Base-by-base conservation (phyloP, 2,888 invertebrate species). In the Phalera bucephala region DNA sequence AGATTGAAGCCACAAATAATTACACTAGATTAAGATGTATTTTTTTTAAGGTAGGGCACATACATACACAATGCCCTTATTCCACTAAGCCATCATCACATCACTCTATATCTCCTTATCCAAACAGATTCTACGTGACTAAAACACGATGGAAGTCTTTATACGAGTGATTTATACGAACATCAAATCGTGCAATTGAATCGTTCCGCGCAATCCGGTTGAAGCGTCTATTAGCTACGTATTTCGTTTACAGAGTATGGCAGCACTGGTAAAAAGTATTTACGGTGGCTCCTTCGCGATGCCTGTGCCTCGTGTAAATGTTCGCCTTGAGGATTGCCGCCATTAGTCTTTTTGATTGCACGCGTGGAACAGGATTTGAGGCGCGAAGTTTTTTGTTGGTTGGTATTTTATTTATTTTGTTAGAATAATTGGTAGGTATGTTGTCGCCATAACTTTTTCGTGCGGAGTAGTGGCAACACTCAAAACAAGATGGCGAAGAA, bases 151-250 rank as follows among this genome's bases (percentile, higher is more conserved):
- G 45, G 40, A 38, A 48, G 40, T 45, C 35, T 49, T 2, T 42
- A 44, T 47, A 39, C 44, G 39, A 71, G 69, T 80, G 80, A 80
- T 80, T 80, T 80, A 80, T 77, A 70, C 51, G 49, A 60, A 62
- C 75, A 77, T 80, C 76, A 72, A 64, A 58, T 64, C 50, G 46
- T 57, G 68, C 77, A 80, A 80, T 78, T 76, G 79, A 79, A 80
- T 74, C 76, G 74, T 64, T 72, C 61, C 50, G 55, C 58, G 60
- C 71, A 68, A 75, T 74, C 67, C 74, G 58, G 51, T 60, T 59
- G 69, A 76, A 79, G 78, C 77, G 77, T 75, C 80, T 80, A 80
- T 79, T 78, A 73, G 61, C 39, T 66, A 79, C 80, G 80, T 80
- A 80, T 52, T 48, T 39, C 33, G 72, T 29, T 53, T 75, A 65